phyloP scores from a whole-genome alignment of 2,797 vertebrate genomes.

The Hydrophis major region DNA sequence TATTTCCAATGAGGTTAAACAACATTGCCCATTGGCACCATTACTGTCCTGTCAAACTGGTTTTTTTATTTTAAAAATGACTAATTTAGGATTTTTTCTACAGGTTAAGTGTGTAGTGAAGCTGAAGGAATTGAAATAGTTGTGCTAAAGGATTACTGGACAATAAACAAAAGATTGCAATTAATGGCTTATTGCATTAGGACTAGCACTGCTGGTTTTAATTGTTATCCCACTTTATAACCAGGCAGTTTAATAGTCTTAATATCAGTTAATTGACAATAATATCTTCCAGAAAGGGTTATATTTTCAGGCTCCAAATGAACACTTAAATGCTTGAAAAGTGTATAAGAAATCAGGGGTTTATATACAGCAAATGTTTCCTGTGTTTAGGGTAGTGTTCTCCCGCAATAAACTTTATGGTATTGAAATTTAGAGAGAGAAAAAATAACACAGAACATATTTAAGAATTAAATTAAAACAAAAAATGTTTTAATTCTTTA shows the following conservation, averaged over 20 bases:
- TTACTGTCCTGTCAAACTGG: not conserved
- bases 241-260: not conserved
- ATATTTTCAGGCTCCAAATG: not conserved
- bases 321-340: not conserved
- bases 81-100: not conserved
- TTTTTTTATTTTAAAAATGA: not conserved
- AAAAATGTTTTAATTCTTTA: not conserved
- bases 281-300: not conserved
- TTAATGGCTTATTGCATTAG: slow-evolving; percentile 9
- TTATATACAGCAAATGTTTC: not conserved
- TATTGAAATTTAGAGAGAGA: not conserved
- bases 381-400: not conserved
- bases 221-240: not conserved
- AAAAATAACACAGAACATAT: not conserved
- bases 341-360: not conserved
- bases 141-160: not conserved
- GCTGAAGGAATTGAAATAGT: not conserved
- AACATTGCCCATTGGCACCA: not conserved
- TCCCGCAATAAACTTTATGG: not conserved
- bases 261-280: not conserved
- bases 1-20: not conserved
- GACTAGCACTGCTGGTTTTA: not conserved
- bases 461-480: not conserved
- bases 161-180: not conserved
- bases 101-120: not conserved